Evolutionary conservation across 30 jellyfish, hydroid and myxozoan species (phyloP).

Genomic region (Clytia hemisphaerica): DNA sequence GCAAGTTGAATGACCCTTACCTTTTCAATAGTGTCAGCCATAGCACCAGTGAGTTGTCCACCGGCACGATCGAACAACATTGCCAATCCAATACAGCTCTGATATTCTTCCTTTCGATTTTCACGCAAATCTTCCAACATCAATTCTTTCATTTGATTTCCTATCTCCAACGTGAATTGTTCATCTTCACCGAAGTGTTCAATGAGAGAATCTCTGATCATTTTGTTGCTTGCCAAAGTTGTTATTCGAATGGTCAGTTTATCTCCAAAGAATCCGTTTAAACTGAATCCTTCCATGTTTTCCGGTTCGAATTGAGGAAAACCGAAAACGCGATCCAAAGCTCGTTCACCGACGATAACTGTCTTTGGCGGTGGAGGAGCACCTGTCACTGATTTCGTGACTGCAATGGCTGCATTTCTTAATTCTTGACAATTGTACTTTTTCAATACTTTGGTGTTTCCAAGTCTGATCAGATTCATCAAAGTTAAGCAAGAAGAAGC

Average conservation of each 20-base stretch:
- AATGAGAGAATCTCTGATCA: conserved; percentile 42
- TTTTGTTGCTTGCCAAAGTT: conserved; percentile 46
- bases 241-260: conserved; percentile 64
- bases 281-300: conserved; percentile 47
- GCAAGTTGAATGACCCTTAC: conserved; percentile 17
- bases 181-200: conserved; percentile 45
- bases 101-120: conserved; percentile 65
- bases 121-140: conserved; percentile 66
- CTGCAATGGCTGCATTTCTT: conserved; percentile 46
- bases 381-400: conserved; percentile 51
- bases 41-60: conserved; percentile 38
- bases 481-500: conserved; percentile 47
- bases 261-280: conserved; percentile 57
- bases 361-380: conserved; percentile 39
- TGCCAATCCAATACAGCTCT: conserved; percentile 70
- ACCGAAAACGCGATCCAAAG: conserved; percentile 62
- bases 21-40: conserved; percentile 29
- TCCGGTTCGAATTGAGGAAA: conserved; percentile 55
- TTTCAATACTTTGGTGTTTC: conserved; percentile 53
- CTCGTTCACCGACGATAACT: conserved; percentile 59
- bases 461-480: conserved; percentile 50
- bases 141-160: conserved; percentile 43
- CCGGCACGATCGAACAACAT: conserved; percentile 65
- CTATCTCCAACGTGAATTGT: conserved; percentile 57
- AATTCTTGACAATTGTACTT: conserved; percentile 50